Evolutionary conservation across 2,797 vertebrate genomes (phyloP), one percentile per base, ranked within the genome.

Genomic region (Podarcis siculus): DNA sequence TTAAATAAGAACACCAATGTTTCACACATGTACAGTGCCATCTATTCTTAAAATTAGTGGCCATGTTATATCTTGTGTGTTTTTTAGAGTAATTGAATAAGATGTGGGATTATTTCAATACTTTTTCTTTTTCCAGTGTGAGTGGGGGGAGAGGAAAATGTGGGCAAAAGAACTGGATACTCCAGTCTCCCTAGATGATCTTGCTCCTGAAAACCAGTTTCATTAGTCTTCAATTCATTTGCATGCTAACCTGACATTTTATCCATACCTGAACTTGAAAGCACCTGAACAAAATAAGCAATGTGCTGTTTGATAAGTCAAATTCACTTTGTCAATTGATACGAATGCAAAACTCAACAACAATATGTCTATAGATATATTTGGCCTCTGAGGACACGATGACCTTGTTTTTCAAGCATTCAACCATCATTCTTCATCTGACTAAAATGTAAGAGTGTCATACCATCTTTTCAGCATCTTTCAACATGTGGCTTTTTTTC

Each of bases 321-420:
- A 86, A 15, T 58, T 76, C 86, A 84, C 64, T 82, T 90, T 91
- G 37, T 89, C 73, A 95, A 79, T 72, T 82, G 8, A 82, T 87
- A 58, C 66, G 25, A 75, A 83, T 90, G 79, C 42, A 86, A 89
- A 82, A 87, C 2, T 15, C 19, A 92, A 90, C 81, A 83, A 91
- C 85, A 82, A 27, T 73, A 32, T 86, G 37, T 94, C 83, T 93
- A 80, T n/a, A 93, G 90, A 95, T 96, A 95, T 97, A 95, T 93
- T 95, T 95, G 93, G 92, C 96, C 94, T 96, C 91, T 88, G 85
- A 95, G 91, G 83, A 96, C 94, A 95, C 97, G 96, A 96, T 96
- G 95, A 97, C 96, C 64, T 88, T 72, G 25, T 97, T 97, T 97
- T 97, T 98, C 93, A 95, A 92, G 96, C 97, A 91, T 90, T 97